Base-by-base conservation (phyloP, 2,113 vertebrate genomes). In the Fregetta grallaria region DNA sequence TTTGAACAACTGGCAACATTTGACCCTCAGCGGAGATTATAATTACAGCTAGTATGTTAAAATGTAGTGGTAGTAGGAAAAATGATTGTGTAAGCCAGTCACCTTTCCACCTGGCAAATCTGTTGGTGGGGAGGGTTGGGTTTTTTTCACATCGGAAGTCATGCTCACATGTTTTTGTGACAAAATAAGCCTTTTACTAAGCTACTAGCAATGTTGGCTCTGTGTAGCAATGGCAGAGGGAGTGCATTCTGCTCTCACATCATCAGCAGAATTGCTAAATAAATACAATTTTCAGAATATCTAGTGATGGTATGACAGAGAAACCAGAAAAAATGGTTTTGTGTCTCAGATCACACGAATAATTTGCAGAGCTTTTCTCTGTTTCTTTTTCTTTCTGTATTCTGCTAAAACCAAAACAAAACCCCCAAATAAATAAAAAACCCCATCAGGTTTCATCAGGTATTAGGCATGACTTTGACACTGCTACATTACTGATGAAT, bases 111-210 rank as follows among this genome's bases (percentile, higher is more conserved):
- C 40, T 90, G 78, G 67, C 47, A 44, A 50, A 52, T 73, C 50
- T 81, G 18, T 55, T 6, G 2, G 15, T 52, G n/a, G 12, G 68
- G 17, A 74, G 61, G 20, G 5, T 44, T 79, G 62, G 19, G 5
- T 19, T 52, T 72, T 87, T 83, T 72, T 86, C 50, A 67, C 62
- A 32, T 8, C 86, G 44, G 73, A 70, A 86, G 45, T 76, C 62
- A 49, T 19, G 49, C 49, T 90, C 16, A 20, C 44, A 17, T 85
- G 65, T 79, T 96, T 95, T 70, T 76, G 30, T 91, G 79, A 88
- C 87, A 50, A 77, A 94, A 92, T 66, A 83, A 80, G 53, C 53
- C 53, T 90, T 95, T 94, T 68, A 47, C 30, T 86, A 86, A 88
- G n/a, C 53, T 66, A 11, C 40, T 45, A 65, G 49, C 78, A 44